phyloP scores from a whole-genome alignment of 2,113 vertebrate genomes.

The Tauraco erythrolophus region DNA sequence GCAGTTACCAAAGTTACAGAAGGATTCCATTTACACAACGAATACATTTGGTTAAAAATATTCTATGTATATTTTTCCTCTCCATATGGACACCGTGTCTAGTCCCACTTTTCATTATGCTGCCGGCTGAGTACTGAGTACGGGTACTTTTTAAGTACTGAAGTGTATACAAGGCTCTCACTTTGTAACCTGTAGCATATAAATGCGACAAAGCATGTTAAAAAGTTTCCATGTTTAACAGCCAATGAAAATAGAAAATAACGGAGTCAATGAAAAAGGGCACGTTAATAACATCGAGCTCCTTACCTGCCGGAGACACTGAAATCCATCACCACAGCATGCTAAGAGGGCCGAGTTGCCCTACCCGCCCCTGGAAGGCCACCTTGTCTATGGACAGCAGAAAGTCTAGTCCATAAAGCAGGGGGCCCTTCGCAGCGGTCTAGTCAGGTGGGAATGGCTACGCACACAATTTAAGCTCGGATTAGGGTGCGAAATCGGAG shows the following conservation, averaged over 20 bases:
- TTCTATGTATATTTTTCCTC: constrained; percentile 88
- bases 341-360: constrained; percentile 46
- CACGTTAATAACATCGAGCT: constrained; percentile 80
- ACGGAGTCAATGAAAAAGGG: constrained; percentile 83
- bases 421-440: constrained; percentile 26
- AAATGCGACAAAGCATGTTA: constrained; percentile 99
- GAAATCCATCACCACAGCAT: constrained; percentile 84
- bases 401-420: constrained; percentile 52
- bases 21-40: constrained; percentile 86
- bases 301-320: constrained; percentile 84
- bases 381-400: constrained; percentile 53
- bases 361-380: constrained; percentile 50
- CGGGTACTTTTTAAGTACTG: constrained; percentile 98
- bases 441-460: constrained; percentile 33
- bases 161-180: constrained; percentile 99
- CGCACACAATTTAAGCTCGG: neutral
- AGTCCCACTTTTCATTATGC: constrained; percentile 98
- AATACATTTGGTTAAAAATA: constrained; percentile 88
- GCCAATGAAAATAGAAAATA: constrained; percentile 84
- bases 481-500: neutral
- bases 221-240: constrained; percentile 93
- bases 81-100: constrained; percentile 96
- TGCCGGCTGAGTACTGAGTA: constrained; percentile 97
- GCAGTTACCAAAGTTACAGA: constrained; percentile 87
- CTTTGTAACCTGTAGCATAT: constrained; percentile 99